Evolutionary conservation across 2,888 invertebrate genomes (phyloP).

Genomic region (Xylota sylvarum): DNA sequence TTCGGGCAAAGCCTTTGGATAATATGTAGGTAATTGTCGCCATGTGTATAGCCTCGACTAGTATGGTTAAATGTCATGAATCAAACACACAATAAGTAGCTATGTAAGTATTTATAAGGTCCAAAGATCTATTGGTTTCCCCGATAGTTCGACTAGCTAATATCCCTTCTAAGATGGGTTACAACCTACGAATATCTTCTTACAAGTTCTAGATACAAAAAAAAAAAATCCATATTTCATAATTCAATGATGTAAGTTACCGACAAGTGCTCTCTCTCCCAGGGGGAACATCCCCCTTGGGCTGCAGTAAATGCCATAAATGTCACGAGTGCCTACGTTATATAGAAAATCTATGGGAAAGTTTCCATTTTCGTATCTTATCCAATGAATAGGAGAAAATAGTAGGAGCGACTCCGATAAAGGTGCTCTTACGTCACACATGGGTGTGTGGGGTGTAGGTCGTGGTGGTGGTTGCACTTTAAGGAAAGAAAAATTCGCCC

Average conservation of each 20-base stretch:
- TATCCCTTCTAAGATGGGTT: no score
- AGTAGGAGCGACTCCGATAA: slow-evolving; percentile 10
- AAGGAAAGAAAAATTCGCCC: slow-evolving; percentile 9
- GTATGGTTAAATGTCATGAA: background rate
- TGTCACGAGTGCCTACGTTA: background rate
- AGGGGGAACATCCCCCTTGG: background rate
- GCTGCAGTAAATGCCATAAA: slow-evolving; percentile 8
- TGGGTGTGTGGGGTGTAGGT: slow-evolving; percentile 13
- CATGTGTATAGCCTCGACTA: background rate
- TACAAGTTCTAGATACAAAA: no score
- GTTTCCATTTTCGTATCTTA: background rate
- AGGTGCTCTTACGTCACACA: slow-evolving; percentile 24
- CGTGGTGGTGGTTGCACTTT: slow-evolving; percentile 32
- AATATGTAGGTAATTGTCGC: background rate
- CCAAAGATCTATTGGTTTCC: no score
- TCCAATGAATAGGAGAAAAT: slow-evolving; percentile 28
- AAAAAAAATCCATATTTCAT: background rate
- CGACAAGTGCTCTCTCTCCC: background rate
- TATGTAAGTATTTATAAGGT: no score
- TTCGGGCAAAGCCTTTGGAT: background rate
- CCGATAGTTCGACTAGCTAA: no score
- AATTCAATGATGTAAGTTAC: background rate
- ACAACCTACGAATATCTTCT: no score
- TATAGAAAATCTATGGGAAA: background rate
- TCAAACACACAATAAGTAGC: background rate